A percentile compares a stretch with the other conserved stretches of the same genome.
Evolutionary conservation across 2,113 vertebrate genomes (phyloP).

Genomic region (Antechinus flavipes): DNA sequence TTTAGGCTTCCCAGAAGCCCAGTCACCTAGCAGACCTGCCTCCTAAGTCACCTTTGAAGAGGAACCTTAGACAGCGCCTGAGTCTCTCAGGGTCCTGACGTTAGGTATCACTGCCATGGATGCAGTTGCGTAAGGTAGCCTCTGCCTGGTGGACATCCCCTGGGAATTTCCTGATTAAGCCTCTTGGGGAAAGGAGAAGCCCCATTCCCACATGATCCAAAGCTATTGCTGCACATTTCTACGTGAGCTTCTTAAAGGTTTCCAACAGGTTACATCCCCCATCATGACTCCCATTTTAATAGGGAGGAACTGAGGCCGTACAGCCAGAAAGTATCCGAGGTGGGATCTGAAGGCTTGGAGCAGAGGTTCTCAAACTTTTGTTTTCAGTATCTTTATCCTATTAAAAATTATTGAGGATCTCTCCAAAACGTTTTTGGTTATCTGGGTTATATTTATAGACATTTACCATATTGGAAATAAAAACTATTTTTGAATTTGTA

Average conservation of each 20-base stretch:
- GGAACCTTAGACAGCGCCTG: conserved; percentile 41
- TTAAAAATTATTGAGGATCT: no score
- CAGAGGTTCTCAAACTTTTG: no score
- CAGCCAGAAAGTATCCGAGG: neutral
- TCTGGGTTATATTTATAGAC: no score
- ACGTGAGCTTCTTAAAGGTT: neutral
- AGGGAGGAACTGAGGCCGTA: neutral
- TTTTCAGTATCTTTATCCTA: no score
- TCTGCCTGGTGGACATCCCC: neutral
- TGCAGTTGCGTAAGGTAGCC: neutral
- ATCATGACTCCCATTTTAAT: neutral
- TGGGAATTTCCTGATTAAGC: neutral
- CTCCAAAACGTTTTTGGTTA: no score
- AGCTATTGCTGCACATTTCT: neutral
- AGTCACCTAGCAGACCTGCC: conserved; percentile 44
- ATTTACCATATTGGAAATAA: no score
- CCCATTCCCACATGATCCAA: neutral
- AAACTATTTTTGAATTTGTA: no score
- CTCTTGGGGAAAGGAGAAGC: neutral
- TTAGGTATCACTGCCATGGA: neutral
- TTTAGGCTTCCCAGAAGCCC: conserved; percentile 46
- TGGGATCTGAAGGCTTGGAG: neutral
- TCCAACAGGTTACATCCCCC: neutral
- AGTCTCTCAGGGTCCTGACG: conserved; percentile 23
- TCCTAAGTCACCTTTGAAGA: conserved; percentile 53